Base-by-base conservation (phyloP, 2,888 invertebrate species). In the Cryptosula pallasiana region DNA sequence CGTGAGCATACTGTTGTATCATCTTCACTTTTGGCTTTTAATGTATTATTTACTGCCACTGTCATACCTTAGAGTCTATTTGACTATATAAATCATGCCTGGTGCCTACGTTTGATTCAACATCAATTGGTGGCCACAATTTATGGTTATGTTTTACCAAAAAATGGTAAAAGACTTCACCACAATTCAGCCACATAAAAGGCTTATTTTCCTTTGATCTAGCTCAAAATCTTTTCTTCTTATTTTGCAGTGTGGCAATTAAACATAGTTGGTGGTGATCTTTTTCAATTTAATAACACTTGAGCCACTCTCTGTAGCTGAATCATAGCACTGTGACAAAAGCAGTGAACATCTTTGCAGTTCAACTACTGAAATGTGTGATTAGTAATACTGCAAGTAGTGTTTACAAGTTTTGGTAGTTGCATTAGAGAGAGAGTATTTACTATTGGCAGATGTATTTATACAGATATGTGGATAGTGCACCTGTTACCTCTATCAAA, bases 81-180 rank as follows among this genome's bases (percentile, higher is more conserved):
- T 45, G 45, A 5, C 27, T 29, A 63, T 63, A 63, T 63, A 63
- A 63, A 63, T 63, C 63, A 63, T 32, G 29, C 27, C 34, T 34
- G 9, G 13, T 63, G 27, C 63, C 27, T 63, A 13, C n/a, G n/a
- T 32, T 32, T 63, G 32, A 32, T 32, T 57, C 9, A 25, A 63
- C 32, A 63, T 63, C 63, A 63, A 63, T 63, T 27, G 27, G 63
- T 27, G 63, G 63, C 13, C 27, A 27, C 13, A 63, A 63, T 63
- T 63, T 63, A 63, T 63, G 63, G 63, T 63, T 63, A 63, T 63
- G 63, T 63, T 63, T 63, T 63, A 63, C 63, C 63, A 63, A 63
- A 63, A 34, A 63, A 27, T 34, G 63, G 63, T 63, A 32, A 63
- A 45, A 63, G 32, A 63, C 32, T 27, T 63, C 32, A 63, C 63